phyloP scores from a whole-genome alignment of 2,113 vertebrate species.

The Rhombomys opimus region DNA sequence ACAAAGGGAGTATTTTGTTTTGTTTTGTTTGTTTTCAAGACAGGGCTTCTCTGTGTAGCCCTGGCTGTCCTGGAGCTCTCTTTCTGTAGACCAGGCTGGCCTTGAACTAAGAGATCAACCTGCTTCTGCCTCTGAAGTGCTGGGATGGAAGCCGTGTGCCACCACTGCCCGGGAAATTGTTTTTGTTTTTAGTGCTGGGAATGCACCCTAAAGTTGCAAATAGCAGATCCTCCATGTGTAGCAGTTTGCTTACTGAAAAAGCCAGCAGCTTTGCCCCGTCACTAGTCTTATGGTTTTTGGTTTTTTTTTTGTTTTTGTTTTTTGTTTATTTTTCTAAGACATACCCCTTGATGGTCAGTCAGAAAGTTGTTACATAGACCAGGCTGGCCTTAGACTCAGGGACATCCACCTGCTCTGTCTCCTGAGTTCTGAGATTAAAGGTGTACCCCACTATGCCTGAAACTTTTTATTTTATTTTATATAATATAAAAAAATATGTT shows the following conservation, averaged over 20 bases:
- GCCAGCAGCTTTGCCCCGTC: neutral
- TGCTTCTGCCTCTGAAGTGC: no score
- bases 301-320: neutral
- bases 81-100: no score
- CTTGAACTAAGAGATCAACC: no score
- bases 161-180: no score
- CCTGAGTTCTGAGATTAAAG: neutral
- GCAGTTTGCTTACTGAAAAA: neutral
- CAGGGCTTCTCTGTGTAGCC: no score
- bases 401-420: neutral
- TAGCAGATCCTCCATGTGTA: neutral
- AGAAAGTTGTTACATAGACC: neutral
- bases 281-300: neutral
- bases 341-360: no score
- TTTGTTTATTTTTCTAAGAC: neutral
- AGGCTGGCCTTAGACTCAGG: neutral
- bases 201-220: no score
- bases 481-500: no score
- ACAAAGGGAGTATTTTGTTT: neutral
- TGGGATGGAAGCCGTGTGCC: no score
- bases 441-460: neutral
- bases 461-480: no score
- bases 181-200: neutral
- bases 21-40: no score
- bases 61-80: no score